These are phyloP conservation scores for Brachylomia viminalis DNA, from an alignment of 2,888 invertebrate species.

Conservation along the genomic window DNA sequence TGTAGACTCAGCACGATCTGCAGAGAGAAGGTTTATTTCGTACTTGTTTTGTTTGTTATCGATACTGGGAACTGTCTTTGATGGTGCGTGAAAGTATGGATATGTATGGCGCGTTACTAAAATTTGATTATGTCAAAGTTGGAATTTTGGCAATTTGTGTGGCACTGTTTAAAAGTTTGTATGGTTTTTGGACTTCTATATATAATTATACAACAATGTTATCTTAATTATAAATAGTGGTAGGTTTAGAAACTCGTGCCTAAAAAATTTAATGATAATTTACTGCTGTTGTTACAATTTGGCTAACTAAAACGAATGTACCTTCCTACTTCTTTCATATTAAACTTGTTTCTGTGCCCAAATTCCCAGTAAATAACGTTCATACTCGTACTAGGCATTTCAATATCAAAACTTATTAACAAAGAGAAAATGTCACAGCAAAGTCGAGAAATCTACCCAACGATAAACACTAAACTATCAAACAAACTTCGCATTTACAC, in stretches of 20 bases:
- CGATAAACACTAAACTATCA: conserved; percentile 29
- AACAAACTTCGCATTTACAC: conserved; percentile 47
- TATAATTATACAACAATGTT: background rate
- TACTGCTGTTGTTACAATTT: background rate
- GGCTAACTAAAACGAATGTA: background rate
- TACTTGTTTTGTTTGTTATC: conserved; percentile 24
- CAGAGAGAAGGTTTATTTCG: conserved; percentile 15
- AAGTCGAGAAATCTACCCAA: conserved; percentile 22
- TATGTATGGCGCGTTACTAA: conserved; percentile 23
- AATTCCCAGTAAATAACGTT: conserved; percentile 4
- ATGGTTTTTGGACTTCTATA: background rate
- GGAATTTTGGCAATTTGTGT: background rate
- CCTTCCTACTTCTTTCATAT: background rate
- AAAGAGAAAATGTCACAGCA: conserved; percentile 9
- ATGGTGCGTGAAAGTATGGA: conserved; percentile 28
- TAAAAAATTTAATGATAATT: background rate
- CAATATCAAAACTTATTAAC: conserved; percentile 32
- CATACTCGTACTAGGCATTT: background rate
- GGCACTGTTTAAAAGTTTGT: background rate
- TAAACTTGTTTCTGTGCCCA: background rate
- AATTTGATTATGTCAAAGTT: too few species aligned
- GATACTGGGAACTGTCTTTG: background rate
- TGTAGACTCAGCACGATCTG: conserved; percentile 60
- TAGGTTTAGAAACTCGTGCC: background rate
- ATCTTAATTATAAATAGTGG: background rate